Conservation (phyloP, 2,888 invertebrate genomes). For the Daptonema setosum region DNA sequence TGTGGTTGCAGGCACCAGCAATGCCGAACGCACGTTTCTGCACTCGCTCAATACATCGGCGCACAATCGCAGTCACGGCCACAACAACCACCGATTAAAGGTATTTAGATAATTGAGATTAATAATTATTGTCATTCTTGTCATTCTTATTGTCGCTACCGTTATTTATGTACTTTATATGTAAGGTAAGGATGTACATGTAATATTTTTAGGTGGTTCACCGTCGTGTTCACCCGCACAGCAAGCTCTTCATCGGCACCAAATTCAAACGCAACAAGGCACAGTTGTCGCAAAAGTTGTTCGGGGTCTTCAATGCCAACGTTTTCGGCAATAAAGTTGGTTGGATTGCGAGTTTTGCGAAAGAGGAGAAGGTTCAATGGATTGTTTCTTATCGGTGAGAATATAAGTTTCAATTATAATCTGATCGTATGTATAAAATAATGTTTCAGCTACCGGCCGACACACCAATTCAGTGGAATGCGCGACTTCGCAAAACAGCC, state of each 20-base stretch:
- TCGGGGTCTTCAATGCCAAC: neutral
- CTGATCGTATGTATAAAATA: neutral
- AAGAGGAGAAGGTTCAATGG: too few relatives aligned
- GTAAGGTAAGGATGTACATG: too few relatives aligned
- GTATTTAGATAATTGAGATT: too few relatives aligned
- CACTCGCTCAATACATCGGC: neutral
- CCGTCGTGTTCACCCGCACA: neutral
- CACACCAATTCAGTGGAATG: constrained; percentile 54
- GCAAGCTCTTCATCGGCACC: neutral
- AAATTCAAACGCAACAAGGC: neutral
- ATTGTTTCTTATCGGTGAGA: too few relatives aligned
- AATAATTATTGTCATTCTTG: too few relatives aligned
- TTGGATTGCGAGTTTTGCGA: neutral
- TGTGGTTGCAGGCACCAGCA: too few relatives aligned
- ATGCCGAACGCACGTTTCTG: neutral
- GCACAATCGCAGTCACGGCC: too few relatives aligned
- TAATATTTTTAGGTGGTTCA: too few relatives aligned
- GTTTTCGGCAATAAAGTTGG: neutral
- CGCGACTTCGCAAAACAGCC: constrained; percentile 57
- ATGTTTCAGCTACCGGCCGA: constrained; percentile 40
- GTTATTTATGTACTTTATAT: too few relatives aligned
- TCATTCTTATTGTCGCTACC: too few relatives aligned
- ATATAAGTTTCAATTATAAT: neutral
- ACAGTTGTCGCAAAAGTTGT: neutral
- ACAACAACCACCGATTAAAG: too few relatives aligned